Conservation (phyloP, 2,888 invertebrate species). For the Branchinecta sandiegonensis region DNA sequence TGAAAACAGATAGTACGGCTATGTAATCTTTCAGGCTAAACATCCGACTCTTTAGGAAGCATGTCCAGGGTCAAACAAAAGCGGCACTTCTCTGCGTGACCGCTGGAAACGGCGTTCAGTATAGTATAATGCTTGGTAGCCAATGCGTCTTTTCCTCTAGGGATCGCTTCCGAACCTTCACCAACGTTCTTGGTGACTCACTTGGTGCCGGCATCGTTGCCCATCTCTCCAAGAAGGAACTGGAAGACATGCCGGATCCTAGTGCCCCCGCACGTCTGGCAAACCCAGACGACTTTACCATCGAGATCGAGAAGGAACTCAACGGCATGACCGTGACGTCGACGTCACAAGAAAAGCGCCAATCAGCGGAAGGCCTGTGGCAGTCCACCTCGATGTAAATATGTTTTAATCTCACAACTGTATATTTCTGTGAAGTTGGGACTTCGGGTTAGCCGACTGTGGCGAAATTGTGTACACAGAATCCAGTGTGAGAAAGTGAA, state of each 20-base stretch:
- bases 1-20: too few species aligned
- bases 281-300: slow-evolving; percentile 6
- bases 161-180: slow-evolving; percentile 59
- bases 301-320: slow-evolving; percentile 11
- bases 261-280: slow-evolving; percentile 3
- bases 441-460: too few species aligned
- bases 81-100: too few species aligned
- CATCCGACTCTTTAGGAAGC: too few species aligned
- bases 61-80: too few species aligned
- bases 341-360: not conserved
- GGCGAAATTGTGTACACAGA: too few species aligned
- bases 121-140: not conserved
- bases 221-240: slow-evolving; percentile 60
- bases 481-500: too few species aligned
- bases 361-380: slow-evolving; percentile 13
- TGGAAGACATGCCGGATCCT: slow-evolving; percentile 35
- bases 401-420: too few species aligned
- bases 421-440: too few species aligned
- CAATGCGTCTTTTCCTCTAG: slow-evolving; percentile 37
- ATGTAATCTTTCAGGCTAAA: too few species aligned
- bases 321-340: not conserved
- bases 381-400: slow-evolving; percentile 20
- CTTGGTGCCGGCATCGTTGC: slow-evolving; percentile 83
- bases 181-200: slow-evolving; percentile 92
- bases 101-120: too few species aligned